Conservation (phyloP, 1,140 invertebrate genomes). For the Zaprionus gabonicus region DNA sequence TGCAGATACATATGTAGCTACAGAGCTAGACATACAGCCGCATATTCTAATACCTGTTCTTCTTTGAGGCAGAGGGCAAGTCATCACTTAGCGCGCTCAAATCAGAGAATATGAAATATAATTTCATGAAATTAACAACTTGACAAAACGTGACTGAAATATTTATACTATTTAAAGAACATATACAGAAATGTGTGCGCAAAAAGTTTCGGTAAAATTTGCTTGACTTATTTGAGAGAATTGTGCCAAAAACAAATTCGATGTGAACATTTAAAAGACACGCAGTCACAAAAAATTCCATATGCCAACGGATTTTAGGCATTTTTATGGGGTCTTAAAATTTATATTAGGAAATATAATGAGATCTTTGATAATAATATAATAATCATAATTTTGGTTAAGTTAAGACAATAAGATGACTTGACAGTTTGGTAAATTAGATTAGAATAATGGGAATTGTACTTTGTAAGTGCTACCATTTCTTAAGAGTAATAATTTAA, state of each 20-base stretch:
- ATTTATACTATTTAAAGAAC: conserved; percentile 17
- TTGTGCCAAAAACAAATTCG: conserved; percentile 7
- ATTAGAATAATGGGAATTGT: not conserved
- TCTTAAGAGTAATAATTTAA: no score
- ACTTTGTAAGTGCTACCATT: not conserved
- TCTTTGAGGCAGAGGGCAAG: conserved; percentile 16
- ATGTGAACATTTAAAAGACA: not conserved
- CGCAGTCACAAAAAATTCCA: not conserved
- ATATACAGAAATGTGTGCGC: not conserved
- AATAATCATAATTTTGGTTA: not conserved
- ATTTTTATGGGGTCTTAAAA: not conserved
- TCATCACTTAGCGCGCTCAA: conserved; percentile 27
- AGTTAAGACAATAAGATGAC: not conserved
- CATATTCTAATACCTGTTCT: conserved; percentile 36
- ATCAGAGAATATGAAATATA: conserved; percentile 24
- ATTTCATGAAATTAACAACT: conserved; percentile 33
- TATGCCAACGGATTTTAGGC: not conserved
- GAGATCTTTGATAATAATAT: not conserved
- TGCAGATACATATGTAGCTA: not conserved
- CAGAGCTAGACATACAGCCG: conserved; percentile 1
- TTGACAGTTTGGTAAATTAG: not conserved
- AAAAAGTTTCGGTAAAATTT: conserved; percentile 1
- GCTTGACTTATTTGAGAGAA: not conserved
- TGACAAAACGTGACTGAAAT: conserved; percentile 23
- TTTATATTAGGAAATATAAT: not conserved